Conservation (phyloP, 2,888 invertebrate genomes). For the Hesperia comma region DNA sequence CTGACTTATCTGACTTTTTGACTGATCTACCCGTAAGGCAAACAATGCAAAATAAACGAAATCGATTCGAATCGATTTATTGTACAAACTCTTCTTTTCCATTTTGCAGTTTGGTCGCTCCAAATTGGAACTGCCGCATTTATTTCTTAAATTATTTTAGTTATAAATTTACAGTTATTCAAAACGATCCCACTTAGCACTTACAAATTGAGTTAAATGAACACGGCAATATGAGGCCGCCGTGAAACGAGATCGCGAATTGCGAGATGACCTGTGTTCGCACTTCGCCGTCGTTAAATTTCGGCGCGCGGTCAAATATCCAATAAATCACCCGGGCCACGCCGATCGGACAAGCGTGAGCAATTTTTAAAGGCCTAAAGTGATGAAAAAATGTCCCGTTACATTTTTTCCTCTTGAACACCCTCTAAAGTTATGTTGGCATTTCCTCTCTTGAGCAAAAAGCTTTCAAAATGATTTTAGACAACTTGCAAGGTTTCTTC, state of each 20-base stretch:
- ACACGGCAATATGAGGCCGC: not conserved
- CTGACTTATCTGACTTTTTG: no score
- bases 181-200: conserved; percentile 24
- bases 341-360: conserved; percentile 15
- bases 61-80: no score
- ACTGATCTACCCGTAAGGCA: no score
- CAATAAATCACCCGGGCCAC: conserved; percentile 17
- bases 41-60: no score
- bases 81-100: no score
- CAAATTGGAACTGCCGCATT: not conserved
- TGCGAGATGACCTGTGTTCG: conserved; percentile 21
- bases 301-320: conserved; percentile 3
- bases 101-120: not conserved
- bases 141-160: not conserved
- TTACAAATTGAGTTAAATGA: conserved; percentile 26
- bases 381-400: conserved; percentile 4
- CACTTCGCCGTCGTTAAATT: conserved; percentile 18
- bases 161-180: conserved; percentile 19
- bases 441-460: not conserved
- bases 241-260: conserved; percentile 18
- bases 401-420: not conserved
- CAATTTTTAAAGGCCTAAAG: conserved; percentile 6
- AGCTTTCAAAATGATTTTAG: not conserved
- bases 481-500: not conserved
- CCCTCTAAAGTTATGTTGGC: not conserved